Conservation (phyloP, 1,140 invertebrate genomes). For the Lanistes nyassanus region DNA sequence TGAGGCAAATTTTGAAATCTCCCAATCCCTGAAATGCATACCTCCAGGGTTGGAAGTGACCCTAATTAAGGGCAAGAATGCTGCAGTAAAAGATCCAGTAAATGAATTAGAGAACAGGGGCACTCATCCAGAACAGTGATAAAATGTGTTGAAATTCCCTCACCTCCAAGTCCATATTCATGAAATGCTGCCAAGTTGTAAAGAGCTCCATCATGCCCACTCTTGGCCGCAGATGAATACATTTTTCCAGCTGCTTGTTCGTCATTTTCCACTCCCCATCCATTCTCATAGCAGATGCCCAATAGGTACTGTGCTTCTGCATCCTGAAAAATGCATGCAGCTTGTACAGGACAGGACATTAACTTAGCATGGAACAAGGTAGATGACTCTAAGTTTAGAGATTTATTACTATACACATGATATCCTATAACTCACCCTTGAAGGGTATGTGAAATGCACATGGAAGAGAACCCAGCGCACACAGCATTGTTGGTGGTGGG, state of each 20-base stretch:
- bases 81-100: background rate
- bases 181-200: conserved; percentile 55
- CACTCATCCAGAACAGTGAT: too few species aligned
- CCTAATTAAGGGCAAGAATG: background rate
- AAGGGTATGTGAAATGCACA: too few species aligned
- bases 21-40: background rate
- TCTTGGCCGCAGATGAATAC: conserved; percentile 46
- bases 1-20: background rate
- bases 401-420: too few species aligned
- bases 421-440: too few species aligned
- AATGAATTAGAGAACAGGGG: background rate
- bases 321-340: conserved; percentile 47
- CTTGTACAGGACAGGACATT: too few species aligned
- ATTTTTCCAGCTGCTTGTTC: conserved; percentile 50
- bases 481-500: too few species aligned
- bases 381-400: too few species aligned
- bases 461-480: too few species aligned
- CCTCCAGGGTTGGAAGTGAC: background rate
- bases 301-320: conserved; percentile 59
- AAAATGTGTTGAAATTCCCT: background rate
- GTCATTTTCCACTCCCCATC: conserved; percentile 53
- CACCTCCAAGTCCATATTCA: conserved; percentile 60
- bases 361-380: too few species aligned
- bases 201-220: conserved; percentile 52
- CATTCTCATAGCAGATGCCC: conserved; percentile 61